A percentile compares a stretch with the other conserved stretches of the same genome.
These are phyloP conservation scores for Strix uralensis DNA, from an alignment of 2,113 vertebrate species.

Conservation along the genomic window DNA sequence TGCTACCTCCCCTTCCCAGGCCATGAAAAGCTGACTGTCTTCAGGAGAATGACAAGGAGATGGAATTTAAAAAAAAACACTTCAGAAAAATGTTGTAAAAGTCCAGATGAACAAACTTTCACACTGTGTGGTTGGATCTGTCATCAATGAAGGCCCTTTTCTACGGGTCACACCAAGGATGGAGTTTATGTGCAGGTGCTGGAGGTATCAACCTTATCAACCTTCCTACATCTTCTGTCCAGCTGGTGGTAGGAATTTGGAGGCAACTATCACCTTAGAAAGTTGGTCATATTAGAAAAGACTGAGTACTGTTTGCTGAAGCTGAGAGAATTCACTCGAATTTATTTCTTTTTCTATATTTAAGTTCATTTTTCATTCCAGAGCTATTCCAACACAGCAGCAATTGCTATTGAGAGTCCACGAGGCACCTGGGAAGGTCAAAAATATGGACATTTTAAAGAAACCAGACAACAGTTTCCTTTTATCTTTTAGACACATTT, in stretches of 20 bases:
- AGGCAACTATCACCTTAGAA: not conserved
- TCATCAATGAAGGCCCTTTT: not conserved
- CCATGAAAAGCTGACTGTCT: not conserved
- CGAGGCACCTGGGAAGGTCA: not conserved
- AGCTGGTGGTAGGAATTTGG: not conserved
- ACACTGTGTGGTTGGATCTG: not conserved
- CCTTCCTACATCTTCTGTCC: not conserved
- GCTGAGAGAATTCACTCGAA: not conserved
- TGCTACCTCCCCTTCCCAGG: not conserved
- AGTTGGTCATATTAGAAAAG: not conserved
- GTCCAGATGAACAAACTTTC: not conserved
- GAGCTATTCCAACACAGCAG: not conserved
- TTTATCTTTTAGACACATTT: conserved; percentile 14
- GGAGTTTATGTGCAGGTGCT: not conserved
- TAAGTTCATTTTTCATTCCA: not conserved
- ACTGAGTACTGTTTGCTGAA: not conserved
- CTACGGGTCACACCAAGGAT: not conserved
- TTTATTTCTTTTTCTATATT: not conserved
- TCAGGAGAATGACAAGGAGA: not conserved
- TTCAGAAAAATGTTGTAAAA: not conserved
- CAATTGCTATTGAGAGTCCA: not conserved
- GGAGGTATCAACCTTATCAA: not conserved
- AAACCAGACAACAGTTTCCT: not conserved
- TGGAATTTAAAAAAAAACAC: not conserved
- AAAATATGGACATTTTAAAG: not conserved